Evolutionary conservation across 2,888 invertebrate species (phyloP).

Genomic region (Anodontia alba): DNA sequence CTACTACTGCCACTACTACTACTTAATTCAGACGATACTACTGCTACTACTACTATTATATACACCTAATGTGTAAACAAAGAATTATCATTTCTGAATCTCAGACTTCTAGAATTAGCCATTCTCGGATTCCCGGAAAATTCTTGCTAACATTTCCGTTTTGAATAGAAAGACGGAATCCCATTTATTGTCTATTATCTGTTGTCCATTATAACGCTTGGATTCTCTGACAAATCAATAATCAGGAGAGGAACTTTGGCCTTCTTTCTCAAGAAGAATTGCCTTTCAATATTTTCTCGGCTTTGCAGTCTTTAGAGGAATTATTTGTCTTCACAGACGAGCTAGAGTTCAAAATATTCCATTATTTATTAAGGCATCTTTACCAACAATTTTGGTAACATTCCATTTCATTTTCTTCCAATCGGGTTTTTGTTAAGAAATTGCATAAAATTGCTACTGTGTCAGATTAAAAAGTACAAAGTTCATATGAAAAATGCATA

Average conservation of each 20-base stretch:
- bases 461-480: too few relatives aligned
- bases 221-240: slow-evolving; percentile 9
- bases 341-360: not conserved
- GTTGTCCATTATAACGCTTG: slow-evolving; percentile 9
- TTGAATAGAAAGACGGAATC: slow-evolving; percentile 17
- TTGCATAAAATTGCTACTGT: too few relatives aligned
- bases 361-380: not conserved
- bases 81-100: not conserved
- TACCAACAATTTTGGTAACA: too few relatives aligned
- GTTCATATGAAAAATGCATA: too few relatives aligned
- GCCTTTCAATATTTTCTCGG: slow-evolving; percentile 17
- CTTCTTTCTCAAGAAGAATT: slow-evolving; percentile 12
- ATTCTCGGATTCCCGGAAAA: not conserved
- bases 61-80: not conserved
- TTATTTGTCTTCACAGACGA: slow-evolving; percentile 6
- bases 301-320: slow-evolving; percentile 1
- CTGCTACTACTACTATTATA: too few relatives aligned
- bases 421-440: too few relatives aligned
- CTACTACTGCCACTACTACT: too few relatives aligned
- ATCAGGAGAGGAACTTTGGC: slow-evolving; percentile 10
- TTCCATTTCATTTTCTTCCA: too few relatives aligned
- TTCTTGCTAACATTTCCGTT: slow-evolving; percentile 17
- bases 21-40: too few relatives aligned
- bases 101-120: slow-evolving; percentile 5
- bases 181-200: slow-evolving; percentile 20